Evolutionary conservation across 2,797 vertebrate species (phyloP), one percentile per base, ranked within the genome.

Genomic region (Squalus acanthias): DNA sequence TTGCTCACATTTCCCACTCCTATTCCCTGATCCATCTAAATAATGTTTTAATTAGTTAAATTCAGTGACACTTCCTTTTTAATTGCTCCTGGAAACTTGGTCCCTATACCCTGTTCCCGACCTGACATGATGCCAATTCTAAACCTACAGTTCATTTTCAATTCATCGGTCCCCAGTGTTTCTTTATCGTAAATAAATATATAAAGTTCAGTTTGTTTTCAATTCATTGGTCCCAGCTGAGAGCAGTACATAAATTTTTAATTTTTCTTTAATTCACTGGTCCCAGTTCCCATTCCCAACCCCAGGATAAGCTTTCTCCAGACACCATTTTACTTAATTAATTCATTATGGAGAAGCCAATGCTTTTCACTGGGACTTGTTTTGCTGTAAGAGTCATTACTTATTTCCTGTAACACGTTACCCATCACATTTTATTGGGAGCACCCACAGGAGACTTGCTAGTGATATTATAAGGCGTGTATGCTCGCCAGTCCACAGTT

Each of bases 11-110:
- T 87, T 53, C 5, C 46, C 22, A 60, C 87, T 57, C 24, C 87
- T 29, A 60, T 60, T 26, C 29, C 72, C 29, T 74, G 29, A 74
- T 74, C 72, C 29, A 74, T 33, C 53, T 5, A 89, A 60, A 26
- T 89, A 89, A 89, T 60, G 26, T 60, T 89, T 63, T 63, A 57
- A 57, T 89, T 60, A 89, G 87, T 89, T 89, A 89, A 60, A 89
- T 89, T 89, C 9, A 60, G 53, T 13, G 87, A 15, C 87, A 60
- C 46, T 89, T 13, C 53, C 53, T 33, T 89, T 29, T 89, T 33
- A 89, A 60, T 89, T 89, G 24, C 53, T 89, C 12, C 53, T 15
- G 53, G 53, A 60, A 60, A 33, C 10, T 88, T 53, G 46, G 85
- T 53, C 50, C 79, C n/a, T 50, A 2, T 33, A 33, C 57, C 29